A percentile compares a stretch with the other conserved stretches of the same genome.
Conservation (phyloP, 2,797 vertebrate genomes). For the Cyprinodon diabolis region DNA sequence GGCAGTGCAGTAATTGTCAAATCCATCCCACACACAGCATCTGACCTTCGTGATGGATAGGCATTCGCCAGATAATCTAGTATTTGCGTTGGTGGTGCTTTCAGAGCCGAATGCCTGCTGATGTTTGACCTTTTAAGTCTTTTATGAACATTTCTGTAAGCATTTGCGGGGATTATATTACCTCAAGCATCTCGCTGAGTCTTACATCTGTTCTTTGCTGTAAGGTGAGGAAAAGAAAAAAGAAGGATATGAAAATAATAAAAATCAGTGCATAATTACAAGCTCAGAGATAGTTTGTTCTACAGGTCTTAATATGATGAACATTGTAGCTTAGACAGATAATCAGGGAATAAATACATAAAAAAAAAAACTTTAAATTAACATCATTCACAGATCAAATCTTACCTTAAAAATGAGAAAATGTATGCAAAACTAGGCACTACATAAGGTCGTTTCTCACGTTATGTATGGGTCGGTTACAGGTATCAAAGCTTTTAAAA, state of each 20-base stretch:
- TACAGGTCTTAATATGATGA: no score
- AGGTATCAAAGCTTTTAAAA: not conserved
- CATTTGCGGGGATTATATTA: conserved; percentile 57
- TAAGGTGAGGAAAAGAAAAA: conserved; percentile 29
- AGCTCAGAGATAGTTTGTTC: not conserved
- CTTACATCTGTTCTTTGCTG: conserved; percentile 99
- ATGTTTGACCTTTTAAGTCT: conserved; percentile 50
- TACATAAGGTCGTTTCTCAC: not conserved
- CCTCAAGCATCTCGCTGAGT: conserved; percentile 98
- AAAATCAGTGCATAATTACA: conserved; percentile 1
- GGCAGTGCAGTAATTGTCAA: not conserved
- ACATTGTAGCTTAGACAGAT: not conserved
- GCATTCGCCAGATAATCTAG: conserved; percentile 5
- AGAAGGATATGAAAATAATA: conserved; percentile 20
- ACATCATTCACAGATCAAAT: not conserved
- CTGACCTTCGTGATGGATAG: conserved; percentile 32
- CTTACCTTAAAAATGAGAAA: not conserved
- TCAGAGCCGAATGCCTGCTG: conserved; percentile 14
- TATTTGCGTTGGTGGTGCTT: conserved; percentile 32
- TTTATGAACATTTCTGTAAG: conserved; percentile 20
- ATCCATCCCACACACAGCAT: conserved; percentile 13
- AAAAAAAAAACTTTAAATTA: no score
- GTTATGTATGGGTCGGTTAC: not conserved
- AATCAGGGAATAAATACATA: not conserved
- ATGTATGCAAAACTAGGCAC: not conserved